These are phyloP conservation scores for Lepus townsendii DNA, from an alignment of 2,797 vertebrate genomes.

Conservation along the genomic window DNA sequence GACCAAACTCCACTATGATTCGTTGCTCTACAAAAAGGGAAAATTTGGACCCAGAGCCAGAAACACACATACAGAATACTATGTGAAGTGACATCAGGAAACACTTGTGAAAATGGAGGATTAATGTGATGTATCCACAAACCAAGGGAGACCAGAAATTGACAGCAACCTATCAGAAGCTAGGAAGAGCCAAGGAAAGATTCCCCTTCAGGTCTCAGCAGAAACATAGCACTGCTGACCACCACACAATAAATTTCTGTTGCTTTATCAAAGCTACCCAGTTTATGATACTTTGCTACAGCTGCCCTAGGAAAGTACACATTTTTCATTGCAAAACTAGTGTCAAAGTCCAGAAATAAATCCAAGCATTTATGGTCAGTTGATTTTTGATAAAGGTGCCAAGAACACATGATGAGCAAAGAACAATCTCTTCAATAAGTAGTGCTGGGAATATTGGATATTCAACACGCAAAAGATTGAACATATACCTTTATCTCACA, in stretches of 20 bases:
- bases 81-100: background rate
- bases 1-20: background rate
- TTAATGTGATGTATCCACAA: background rate
- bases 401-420: background rate
- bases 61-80: background rate
- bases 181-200: background rate
- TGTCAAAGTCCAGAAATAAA: background rate
- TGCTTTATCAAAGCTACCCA: background rate
- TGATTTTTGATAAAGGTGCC: background rate
- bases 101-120: background rate
- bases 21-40: background rate
- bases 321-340: background rate
- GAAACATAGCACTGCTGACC: background rate
- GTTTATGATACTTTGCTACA: background rate
- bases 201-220: background rate
- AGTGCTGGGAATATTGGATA: background rate
- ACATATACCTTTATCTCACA: background rate
- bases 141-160: background rate
- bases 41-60: background rate
- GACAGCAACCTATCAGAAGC: background rate
- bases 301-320: background rate
- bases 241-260: background rate
- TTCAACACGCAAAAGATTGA: background rate
- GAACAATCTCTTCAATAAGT: background rate
- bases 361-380: background rate